Percentiles rank a stretch among this genome's conserved stretches.
Evolutionary conservation across 1,140 invertebrate genomes (phyloP).

Genomic region (Stegodyphus mimosarum): DNA sequence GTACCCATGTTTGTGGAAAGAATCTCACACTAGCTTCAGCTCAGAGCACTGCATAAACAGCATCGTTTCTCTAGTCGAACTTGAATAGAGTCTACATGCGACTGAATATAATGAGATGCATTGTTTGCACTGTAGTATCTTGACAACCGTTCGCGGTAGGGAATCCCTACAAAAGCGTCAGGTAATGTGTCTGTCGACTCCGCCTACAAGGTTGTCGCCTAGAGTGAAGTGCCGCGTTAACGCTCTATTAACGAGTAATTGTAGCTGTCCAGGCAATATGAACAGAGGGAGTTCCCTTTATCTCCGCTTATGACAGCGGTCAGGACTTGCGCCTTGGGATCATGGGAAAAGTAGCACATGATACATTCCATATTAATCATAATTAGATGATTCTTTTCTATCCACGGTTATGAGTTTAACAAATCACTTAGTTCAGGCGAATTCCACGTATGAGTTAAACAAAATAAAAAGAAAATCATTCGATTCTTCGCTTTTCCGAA

Average conservation of each 20-base stretch:
- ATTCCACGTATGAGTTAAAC: too few relatives aligned
- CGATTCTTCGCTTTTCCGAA: too few relatives aligned
- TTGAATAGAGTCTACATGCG: not conserved
- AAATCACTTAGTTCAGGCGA: too few relatives aligned
- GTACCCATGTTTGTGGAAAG: too few relatives aligned
- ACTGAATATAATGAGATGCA: constrained; percentile 23
- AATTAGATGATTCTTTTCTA: too few relatives aligned
- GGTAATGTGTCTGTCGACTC: constrained; percentile 3
- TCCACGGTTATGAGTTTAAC: too few relatives aligned
- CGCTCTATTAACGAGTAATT: constrained; percentile 34
- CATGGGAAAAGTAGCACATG: not conserved
- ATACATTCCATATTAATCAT: not conserved
- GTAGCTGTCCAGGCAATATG: not conserved
- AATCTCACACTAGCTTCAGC: too few relatives aligned
- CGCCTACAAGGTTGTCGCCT: constrained; percentile 3
- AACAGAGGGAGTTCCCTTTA: not conserved
- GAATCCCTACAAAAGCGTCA: constrained; percentile 25
- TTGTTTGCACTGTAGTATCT: constrained; percentile 14
- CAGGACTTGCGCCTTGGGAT: not conserved
- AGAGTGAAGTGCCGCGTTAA: constrained; percentile 1
- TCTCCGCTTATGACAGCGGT: not conserved
- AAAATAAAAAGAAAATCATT: too few relatives aligned
- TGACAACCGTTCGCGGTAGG: not conserved
- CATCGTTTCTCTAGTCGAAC: too few relatives aligned
- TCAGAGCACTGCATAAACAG: not conserved